Conservation (phyloP, 2,797 vertebrate species). For the Leptatherina wallacei region DNA sequence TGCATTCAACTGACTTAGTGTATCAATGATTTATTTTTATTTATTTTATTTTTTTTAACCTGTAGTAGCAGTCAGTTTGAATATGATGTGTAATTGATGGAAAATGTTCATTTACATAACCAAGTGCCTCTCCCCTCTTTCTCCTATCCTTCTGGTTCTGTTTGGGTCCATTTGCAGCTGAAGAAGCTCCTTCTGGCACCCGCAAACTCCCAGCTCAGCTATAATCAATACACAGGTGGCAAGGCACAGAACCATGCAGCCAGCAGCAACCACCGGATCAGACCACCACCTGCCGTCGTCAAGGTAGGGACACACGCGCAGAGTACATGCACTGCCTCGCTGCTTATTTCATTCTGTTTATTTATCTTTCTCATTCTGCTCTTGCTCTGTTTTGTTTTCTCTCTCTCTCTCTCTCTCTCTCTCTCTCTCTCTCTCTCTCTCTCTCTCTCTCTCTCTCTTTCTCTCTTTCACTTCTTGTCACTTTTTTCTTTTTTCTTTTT, state of each 20-base stretch:
- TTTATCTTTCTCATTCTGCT: slow-evolving; percentile 51
- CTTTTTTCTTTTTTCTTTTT: slow-evolving; percentile 60
- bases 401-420: slow-evolving; percentile 19
- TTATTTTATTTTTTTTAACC: slow-evolving; percentile 18
- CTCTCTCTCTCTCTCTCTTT: slow-evolving; percentile 14
- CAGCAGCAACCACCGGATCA: slow-evolving; percentile 94
- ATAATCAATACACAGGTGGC: slow-evolving; percentile 98
- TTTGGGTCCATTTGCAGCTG: slow-evolving; percentile 87
- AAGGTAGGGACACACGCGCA: slow-evolving; percentile 88
- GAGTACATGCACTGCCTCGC: slow-evolving; percentile 24
- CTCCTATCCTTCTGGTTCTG: slow-evolving; percentile 42
- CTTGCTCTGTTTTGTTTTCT: slow-evolving; percentile 33
- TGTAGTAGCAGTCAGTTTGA: slow-evolving; percentile 15
- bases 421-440: slow-evolving; percentile 15
- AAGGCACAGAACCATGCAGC: slow-evolving; percentile 97
- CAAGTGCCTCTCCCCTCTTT: slow-evolving; percentile 7
- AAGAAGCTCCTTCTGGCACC: slow-evolving; percentile 99
- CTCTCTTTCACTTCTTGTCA: slow-evolving; percentile 41
- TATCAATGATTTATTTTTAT: slow-evolving; percentile 17
- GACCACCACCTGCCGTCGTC: slow-evolving; percentile 94
- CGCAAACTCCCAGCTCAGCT: slow-evolving; percentile 98
- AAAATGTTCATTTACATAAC: slow-evolving; percentile 64
- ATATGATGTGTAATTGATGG: slow-evolving; percentile 55
- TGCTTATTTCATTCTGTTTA: slow-evolving; percentile 57
- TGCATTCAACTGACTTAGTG: slow-evolving; percentile 28